These are phyloP conservation scores for Potamilus streckersoni DNA, from an alignment of 1,140 invertebrate species.

Conservation along the genomic window DNA sequence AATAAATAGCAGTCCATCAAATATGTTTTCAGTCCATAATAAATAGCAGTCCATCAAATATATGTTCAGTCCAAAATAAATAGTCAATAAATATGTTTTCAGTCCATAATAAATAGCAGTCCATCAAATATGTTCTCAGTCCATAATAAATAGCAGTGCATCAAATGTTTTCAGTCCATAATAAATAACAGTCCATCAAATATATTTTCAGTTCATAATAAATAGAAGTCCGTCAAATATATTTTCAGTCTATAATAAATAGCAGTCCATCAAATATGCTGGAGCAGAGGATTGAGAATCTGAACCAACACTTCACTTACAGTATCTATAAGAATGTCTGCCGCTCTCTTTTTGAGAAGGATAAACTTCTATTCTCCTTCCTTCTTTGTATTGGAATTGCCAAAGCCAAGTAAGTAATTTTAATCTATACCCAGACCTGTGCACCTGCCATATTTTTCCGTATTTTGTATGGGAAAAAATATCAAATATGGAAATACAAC, in stretches of 20 bases:
- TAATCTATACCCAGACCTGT: not conserved
- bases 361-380: conserved; percentile 69
- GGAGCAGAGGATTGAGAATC: conserved; percentile 58
- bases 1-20: too few species aligned
- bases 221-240: not conserved
- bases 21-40: too few species aligned
- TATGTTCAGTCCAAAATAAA: too few species aligned
- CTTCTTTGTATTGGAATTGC: conserved; percentile 64
- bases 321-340: conserved; percentile 68
- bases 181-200: too few species aligned
- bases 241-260: conserved; percentile 64
- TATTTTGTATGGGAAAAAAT: not conserved
- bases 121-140: conserved; percentile 46
- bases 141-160: conserved; percentile 48
- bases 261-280: conserved; percentile 59
- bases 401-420: conserved; percentile 57
- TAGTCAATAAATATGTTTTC: too few species aligned
- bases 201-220: conserved; percentile 16
- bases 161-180: too few species aligned
- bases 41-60: too few species aligned
- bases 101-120: too few species aligned
- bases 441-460: not conserved
- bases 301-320: conserved; percentile 66
- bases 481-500: too few species aligned
- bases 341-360: conserved; percentile 68